Evolutionary conservation across 2,113 vertebrate species (phyloP).

Genomic region (Ia io): DNA sequence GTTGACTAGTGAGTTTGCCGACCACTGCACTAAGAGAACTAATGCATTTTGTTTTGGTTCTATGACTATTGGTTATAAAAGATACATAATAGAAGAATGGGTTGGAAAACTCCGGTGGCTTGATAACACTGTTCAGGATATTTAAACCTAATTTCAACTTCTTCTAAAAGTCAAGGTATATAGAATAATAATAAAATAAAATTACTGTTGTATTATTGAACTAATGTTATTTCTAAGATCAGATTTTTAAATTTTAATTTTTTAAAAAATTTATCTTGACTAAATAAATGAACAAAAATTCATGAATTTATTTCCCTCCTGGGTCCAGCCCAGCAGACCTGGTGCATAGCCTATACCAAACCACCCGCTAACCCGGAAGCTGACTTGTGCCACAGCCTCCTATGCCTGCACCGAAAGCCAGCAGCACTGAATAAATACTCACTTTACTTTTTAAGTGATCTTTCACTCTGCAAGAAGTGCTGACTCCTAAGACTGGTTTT

Average conservation of each 20-base stretch:
- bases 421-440: not conserved
- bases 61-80: not conserved
- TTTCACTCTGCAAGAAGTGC: slow-evolving; percentile 34
- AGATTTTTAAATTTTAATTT: not conserved
- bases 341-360: rapidly evolving
- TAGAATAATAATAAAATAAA: not conserved
- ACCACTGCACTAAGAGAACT: not conserved
- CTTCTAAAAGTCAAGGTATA: not conserved
- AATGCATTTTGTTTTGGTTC: not conserved
- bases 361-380: rapidly evolving
- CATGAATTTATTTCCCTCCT: not conserved
- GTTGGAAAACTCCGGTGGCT: not conserved
- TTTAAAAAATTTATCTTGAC: not conserved
- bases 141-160: not conserved
- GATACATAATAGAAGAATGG: not conserved
- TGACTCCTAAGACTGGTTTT: slow-evolving; percentile 23
- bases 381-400: no score
- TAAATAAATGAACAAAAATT: not conserved
- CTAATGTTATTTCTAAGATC: not conserved
- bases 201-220: not conserved
- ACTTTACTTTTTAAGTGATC: not conserved
- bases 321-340: not conserved
- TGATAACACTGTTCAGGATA: not conserved
- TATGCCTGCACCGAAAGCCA: not conserved
- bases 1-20: no score